Percentiles rank a stretch among this genome's conserved stretches.
These are phyloP conservation scores for Misgurnus anguillicaudatus DNA, from an alignment of 2,113 vertebrate species.

Conservation along the genomic window DNA sequence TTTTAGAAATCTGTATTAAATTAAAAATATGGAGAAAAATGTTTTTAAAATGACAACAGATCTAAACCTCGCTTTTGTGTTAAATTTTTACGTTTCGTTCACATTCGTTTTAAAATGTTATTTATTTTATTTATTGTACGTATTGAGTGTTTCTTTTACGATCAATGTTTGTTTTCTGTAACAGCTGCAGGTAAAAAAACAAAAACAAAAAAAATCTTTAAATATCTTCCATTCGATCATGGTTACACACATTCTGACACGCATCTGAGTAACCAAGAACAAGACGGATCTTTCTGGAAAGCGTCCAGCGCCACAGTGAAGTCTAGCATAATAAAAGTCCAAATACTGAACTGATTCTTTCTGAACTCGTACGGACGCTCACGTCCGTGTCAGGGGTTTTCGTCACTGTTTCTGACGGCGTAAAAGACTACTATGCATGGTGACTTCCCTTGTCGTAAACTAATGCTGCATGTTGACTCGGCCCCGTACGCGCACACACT, in stretches of 20 bases:
- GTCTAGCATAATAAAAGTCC: constrained; percentile 47
- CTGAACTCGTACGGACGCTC: too few relatives aligned
- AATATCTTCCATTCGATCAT: constrained; percentile 17
- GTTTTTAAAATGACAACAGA: constrained; percentile 59
- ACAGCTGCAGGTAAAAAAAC: background rate
- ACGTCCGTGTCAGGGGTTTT: background rate
- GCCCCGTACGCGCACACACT: constrained; percentile 55
- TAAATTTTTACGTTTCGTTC: constrained; percentile 55
- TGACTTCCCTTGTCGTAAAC: constrained; percentile 50
- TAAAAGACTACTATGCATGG: constrained; percentile 48
- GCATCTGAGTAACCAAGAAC: background rate
- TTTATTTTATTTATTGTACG: constrained; percentile 76
- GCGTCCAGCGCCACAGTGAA: constrained; percentile 51
- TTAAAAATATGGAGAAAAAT: constrained; percentile 41
- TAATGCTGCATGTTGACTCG: constrained; percentile 69
- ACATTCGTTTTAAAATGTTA: constrained; percentile 65
- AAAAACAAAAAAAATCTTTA: background rate
- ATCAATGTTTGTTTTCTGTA: constrained; percentile 53
- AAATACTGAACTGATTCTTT: constrained; percentile 47
- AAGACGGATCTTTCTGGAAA: constrained; percentile 31
- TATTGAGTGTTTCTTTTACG: constrained; percentile 59
- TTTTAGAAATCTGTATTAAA: constrained; percentile 58
- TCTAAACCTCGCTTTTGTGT: constrained; percentile 52
- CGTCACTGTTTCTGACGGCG: constrained; percentile 16
- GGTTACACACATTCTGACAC: constrained; percentile 3